Base-by-base conservation (phyloP, 2,888 invertebrate genomes). In the Merodon equestris region DNA sequence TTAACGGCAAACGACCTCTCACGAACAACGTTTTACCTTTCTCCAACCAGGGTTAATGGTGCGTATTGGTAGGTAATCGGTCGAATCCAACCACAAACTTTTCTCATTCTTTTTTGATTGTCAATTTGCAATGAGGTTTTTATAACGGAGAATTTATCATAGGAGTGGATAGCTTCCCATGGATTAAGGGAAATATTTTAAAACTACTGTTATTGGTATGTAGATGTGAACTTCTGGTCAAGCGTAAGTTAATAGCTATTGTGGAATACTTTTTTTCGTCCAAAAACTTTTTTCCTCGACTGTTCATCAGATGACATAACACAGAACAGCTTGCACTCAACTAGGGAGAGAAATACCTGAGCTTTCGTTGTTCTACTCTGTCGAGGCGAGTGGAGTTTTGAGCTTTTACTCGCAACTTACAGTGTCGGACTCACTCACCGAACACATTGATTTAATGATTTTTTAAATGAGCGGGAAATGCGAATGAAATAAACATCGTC, bases 1-100 rank as follows among this genome's bases (percentile, higher is more conserved):
- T 77, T 77, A 63, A 77, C 68, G 51, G 36, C 15, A 34, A 48
- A 27, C 48, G 38, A 60, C 48, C 13, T 36, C 45, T 19, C 63
- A 40, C 40, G 40, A 2, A 40, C 40, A 40, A 40, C 40, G 40
- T n/a, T 40, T 1, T 53, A 7, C 12, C 38, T 53, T 38, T 53
- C 34, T 19, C 50, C 14, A n/a, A n/a, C n/a, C n/a, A 14, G 34
- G 13, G 50, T 9, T 51, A 34, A 51, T 51, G 34, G 51, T 12
- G 53, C 38, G 17, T 53, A 53, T 14, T 17, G 38, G 9, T 7
- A 7, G 2, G 27, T 27, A 7, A n/a, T n/a, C n/a, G n/a, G n/a
- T n/a, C n/a, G n/a, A n/a, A n/a, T n/a, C n/a, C n/a, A n/a, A n/a
- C n/a, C n/a, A n/a, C n/a, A n/a, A n/a, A n/a, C n/a, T n/a, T n/a